phyloP scores from a whole-genome alignment of 2,888 invertebrate genomes.

The Atethmia centrago region DNA sequence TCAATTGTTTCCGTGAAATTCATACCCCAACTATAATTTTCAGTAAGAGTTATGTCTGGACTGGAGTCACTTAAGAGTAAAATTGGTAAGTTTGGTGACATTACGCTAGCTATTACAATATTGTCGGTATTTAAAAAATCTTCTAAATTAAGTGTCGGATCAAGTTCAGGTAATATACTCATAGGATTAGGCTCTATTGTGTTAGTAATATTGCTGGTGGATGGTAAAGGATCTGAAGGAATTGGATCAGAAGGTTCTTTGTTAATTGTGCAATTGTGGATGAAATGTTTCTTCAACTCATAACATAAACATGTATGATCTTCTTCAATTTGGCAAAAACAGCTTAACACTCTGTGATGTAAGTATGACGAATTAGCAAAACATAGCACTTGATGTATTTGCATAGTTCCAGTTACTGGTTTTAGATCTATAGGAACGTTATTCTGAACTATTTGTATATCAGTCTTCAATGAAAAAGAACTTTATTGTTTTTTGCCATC shows the following conservation, averaged over 20 bases:
- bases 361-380: not conserved
- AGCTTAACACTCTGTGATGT: conserved; percentile 9
- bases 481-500: not conserved
- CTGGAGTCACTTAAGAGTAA: too few relatives aligned
- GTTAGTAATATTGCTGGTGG: too few relatives aligned
- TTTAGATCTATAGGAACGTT: not conserved
- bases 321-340: conserved; percentile 14
- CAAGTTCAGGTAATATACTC: too few relatives aligned
- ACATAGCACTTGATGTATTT: conserved; percentile 21
- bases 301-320: not conserved
- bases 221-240: not conserved
- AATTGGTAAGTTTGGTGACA: too few relatives aligned
- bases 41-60: too few relatives aligned
- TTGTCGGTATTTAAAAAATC: too few relatives aligned
- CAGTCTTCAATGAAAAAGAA: conserved; percentile 17
- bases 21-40: too few relatives aligned
- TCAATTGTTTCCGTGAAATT: too few relatives aligned
- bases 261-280: not conserved
- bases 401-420: not conserved
- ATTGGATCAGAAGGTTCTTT: not conserved
- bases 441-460: not conserved
- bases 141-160: too few relatives aligned
- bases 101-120: too few relatives aligned
- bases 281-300: conserved; percentile 7
- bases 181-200: too few relatives aligned